phyloP scores from a whole-genome alignment of 2,888 invertebrate species.

The Drosophila anomalata region DNA sequence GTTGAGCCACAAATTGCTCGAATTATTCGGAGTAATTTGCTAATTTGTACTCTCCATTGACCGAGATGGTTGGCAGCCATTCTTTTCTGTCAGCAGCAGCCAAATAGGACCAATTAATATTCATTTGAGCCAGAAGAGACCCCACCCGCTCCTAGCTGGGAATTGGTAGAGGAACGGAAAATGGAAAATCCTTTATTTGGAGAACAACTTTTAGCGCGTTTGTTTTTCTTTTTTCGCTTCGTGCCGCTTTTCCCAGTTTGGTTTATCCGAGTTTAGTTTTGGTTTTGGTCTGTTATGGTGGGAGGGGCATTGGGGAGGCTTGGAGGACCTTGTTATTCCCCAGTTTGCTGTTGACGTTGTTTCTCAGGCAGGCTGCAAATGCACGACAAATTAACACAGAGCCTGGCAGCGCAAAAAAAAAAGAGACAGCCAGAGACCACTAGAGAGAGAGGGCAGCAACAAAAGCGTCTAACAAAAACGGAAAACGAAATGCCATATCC shows the following conservation, averaged over 20 bases:
- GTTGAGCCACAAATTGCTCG: constrained; percentile 26
- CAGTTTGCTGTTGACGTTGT: constrained; percentile 37
- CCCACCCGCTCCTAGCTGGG: constrained; percentile 29
- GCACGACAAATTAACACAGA: constrained; percentile 72
- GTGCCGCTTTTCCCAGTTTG: constrained; percentile 19
- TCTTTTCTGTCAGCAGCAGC: constrained; percentile 13
- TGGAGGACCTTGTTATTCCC: constrained; percentile 27
- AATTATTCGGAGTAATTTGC: constrained; percentile 38
- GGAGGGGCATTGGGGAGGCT: background rate
- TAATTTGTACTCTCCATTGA: constrained; percentile 33
- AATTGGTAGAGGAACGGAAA: background rate
- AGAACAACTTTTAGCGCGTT: constrained; percentile 50
- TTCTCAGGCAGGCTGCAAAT: constrained; percentile 49
- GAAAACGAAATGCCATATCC: constrained; percentile 44
- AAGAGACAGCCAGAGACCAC: constrained; percentile 1
- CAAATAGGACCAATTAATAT: constrained; percentile 35
- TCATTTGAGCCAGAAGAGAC: constrained; percentile 29
- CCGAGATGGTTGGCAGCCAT: constrained; percentile 28
- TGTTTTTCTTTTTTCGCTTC: constrained; percentile 37
- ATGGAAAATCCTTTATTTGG: constrained; percentile 42
- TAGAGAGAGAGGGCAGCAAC: constrained; percentile 6
- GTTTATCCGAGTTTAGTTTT: constrained; percentile 24
- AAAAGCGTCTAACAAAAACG: constrained; percentile 33
- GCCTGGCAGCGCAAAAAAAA: constrained; percentile 28
- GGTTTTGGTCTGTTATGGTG: constrained; percentile 8